Evolutionary conservation across 2,888 invertebrate species (phyloP), one percentile per base, ranked within the genome.

Genomic region (Octonoba sinensis): DNA sequence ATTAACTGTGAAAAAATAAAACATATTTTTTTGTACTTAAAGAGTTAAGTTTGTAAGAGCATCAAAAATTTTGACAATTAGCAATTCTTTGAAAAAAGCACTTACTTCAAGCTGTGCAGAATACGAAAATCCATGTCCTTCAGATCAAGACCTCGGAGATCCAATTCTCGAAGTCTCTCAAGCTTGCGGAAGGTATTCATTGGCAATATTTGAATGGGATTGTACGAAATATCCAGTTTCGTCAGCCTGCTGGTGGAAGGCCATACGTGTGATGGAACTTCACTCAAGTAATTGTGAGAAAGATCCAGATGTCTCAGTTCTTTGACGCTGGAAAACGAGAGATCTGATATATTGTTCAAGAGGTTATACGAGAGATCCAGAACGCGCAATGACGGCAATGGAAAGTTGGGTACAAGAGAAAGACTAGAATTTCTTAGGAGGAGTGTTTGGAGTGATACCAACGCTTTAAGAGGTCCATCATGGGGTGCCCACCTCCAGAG

Each of bases 301-400:
- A 96, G 89, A 87, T 94, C 92, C 84, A 96, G 91, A 86, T 92
- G 91, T 85, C 94, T 92, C 72, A 96, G 90, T 86, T 86, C 85
- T 47, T 84, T 82, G 24, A 77, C 62, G 47, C 89, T 86, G 3
- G 87, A 70, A 18, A 85, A 77, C 12, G 84, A 70, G 85, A 93
- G 93, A 64, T 93, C 91, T 66, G 94, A 91, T 86, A 93, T 91
- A 86, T 91, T 92, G 81, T 91, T 91, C 85, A 96, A 92, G 85
- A 91, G 91, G 89, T 96, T 96, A 85, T 92, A 91, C 78, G 95
- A 94, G 83, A 96, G 89, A 89, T 96, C 95, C 85, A 96, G 91
- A 86, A 92, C 91, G 54, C 94, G 92, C 86, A 96, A 91, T 88
- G 93, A 93, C 18, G 93, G 93, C 85, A 96, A 90, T 85, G 94